A percentile compares a stretch with the other conserved stretches of the same genome.
Evolutionary conservation across 2,113 vertebrate genomes (phyloP).

Genomic region (Sceloporus undulatus): DNA sequence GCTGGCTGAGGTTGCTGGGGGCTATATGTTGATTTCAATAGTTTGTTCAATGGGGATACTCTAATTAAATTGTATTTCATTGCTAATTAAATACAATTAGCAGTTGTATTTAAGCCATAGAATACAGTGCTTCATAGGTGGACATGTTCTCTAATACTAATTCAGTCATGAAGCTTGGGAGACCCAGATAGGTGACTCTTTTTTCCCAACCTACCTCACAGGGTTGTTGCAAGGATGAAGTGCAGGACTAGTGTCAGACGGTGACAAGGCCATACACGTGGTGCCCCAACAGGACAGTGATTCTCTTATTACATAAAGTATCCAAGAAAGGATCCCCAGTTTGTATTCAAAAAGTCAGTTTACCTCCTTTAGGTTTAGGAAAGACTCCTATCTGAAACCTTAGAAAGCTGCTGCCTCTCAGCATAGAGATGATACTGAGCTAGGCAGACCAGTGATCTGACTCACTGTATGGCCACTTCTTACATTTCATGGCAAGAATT

Average conservation of each 20-base stretch:
- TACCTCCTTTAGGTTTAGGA: not conserved
- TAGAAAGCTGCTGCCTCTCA: no score
- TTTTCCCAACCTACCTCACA: not conserved
- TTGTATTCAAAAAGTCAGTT: not conserved
- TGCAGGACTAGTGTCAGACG: not conserved
- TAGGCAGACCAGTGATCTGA: not conserved
- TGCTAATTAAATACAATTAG: no score
- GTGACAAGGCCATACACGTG: not conserved
- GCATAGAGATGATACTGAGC: not conserved
- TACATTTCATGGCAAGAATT: not conserved
- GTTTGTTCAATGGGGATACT: no score
- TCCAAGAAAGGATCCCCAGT: not conserved
- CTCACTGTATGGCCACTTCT: not conserved
- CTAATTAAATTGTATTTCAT: no score
- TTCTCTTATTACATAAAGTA: not conserved
- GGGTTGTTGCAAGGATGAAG: not conserved
- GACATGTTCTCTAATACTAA: not conserved
- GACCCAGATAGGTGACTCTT: not conserved
- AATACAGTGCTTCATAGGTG: no score
- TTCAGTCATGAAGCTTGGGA: not conserved
- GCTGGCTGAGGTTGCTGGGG: no score
- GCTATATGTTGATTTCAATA: no score
- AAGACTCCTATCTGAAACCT: not conserved
- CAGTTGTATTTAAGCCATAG: no score
- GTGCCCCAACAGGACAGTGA: not conserved